Evolutionary conservation across 2,888 invertebrate species (phyloP).

Genomic region (Mythimna lalbum): DNA sequence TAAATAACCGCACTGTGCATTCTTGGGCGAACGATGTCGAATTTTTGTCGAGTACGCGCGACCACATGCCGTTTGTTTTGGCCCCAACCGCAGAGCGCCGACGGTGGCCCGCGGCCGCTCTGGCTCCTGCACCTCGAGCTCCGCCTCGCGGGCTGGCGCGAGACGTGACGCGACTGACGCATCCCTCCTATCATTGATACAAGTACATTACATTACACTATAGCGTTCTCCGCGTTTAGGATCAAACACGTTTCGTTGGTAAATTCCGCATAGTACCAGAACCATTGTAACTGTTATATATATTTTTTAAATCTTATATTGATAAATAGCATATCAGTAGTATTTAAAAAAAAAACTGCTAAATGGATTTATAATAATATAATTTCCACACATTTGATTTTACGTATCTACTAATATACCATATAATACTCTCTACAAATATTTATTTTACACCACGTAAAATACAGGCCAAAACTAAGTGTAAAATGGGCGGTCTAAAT

Average conservation of each 20-base stretch:
- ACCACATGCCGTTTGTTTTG: constrained; percentile 90
- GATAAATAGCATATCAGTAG: too few relatives aligned
- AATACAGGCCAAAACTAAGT: too few relatives aligned
- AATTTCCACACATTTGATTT: background rate
- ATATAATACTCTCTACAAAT: too few relatives aligned
- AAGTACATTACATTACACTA: background rate
- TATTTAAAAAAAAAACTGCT: background rate
- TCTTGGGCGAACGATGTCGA: constrained; percentile 90
- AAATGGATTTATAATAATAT: too few relatives aligned
- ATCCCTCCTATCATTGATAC: constrained; percentile 36
- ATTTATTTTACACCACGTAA: too few relatives aligned
- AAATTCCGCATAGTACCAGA: background rate
- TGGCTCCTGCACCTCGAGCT: constrained; percentile 38
- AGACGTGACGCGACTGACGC: constrained; percentile 30
- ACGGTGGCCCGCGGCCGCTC: constrained; percentile 58
- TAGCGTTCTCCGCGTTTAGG: background rate
- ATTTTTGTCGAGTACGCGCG: constrained; percentile 91
- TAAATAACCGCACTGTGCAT: constrained; percentile 89
- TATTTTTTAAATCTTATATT: too few relatives aligned
- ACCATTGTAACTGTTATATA: too few relatives aligned
- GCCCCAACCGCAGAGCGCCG: constrained; percentile 76
- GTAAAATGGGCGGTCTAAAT: too few relatives aligned
- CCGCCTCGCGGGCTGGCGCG: constrained; percentile 39
- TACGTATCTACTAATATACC: constrained; percentile 18
- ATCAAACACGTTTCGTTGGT: background rate